Evolutionary conservation across 2,113 vertebrate species (phyloP).

Genomic region (Girardinichthys multiradiatus): DNA sequence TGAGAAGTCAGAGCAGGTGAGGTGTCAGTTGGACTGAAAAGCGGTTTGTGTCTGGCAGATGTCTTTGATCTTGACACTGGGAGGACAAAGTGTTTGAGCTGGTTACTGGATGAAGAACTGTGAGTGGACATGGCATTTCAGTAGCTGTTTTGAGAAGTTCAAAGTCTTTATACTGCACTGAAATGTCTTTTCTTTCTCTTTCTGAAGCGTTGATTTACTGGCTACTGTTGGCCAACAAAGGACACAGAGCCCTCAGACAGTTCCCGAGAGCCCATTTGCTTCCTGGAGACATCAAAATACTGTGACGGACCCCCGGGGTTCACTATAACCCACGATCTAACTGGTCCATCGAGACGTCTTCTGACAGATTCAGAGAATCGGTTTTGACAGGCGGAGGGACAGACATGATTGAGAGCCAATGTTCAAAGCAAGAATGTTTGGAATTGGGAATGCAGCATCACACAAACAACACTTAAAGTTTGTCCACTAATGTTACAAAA

Average conservation of each 20-base stretch:
- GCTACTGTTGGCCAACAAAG: conserved; percentile 9
- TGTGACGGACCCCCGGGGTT: conserved; percentile 7
- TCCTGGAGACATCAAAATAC: conserved; percentile 27
- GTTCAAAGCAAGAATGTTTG: not conserved
- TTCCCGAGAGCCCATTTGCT: conserved; percentile 8
- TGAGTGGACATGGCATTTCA: conserved; percentile 25
- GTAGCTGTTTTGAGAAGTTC: conserved; percentile 11
- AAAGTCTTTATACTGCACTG: conserved; percentile 27
- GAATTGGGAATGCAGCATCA: not conserved
- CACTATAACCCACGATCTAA: conserved; percentile 5
- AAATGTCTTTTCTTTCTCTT: conserved; percentile 8
- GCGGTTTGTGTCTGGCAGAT: not conserved
- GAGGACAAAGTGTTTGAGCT: conserved; percentile 23
- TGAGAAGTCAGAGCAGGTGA: conserved; percentile 2
- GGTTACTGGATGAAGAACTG: conserved; percentile 17
- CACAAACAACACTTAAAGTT: too few species aligned
- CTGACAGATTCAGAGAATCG: conserved; percentile 3
- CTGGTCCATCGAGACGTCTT: conserved; percentile 10
- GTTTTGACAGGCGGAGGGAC: conserved; percentile 21
- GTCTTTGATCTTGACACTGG: conserved; percentile 37
- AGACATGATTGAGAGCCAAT: not conserved
- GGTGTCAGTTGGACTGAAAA: conserved; percentile 16
- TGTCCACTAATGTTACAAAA: too few species aligned
- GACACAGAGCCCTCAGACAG: conserved; percentile 2
- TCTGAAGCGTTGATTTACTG: conserved; percentile 21